A percentile compares a stretch with the other conserved stretches of the same genome.
Evolutionary conservation across 23 tunicate species (phyloP).

Genomic region (Oikopleura dioica): DNA sequence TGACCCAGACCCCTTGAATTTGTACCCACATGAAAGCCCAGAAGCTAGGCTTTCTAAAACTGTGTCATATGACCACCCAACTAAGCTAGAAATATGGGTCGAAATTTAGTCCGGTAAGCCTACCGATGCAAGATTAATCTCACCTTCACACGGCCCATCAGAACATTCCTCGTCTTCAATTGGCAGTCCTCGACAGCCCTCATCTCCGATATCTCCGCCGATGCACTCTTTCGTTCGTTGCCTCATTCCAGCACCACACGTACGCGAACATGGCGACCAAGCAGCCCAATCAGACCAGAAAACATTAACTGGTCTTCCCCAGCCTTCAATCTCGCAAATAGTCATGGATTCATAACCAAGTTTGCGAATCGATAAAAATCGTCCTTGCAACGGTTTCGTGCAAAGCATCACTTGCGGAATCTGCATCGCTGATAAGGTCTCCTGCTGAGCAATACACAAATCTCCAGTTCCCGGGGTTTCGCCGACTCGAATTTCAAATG

Average conservation of each 20-base stretch:
- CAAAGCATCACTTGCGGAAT: background rate
- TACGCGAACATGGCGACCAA: background rate
- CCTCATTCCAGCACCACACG: background rate
- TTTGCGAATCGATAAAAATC: background rate
- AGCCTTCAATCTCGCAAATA: background rate
- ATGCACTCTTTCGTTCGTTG: background rate
- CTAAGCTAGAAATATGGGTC: no score
- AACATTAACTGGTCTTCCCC: background rate
- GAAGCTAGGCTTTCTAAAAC: no score
- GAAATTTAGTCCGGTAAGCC: no score
- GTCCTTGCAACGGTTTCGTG: slow-evolving; percentile 1
- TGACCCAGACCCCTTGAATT: no score
- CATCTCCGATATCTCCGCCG: background rate
- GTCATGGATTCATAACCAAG: background rate
- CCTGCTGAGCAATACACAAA: background rate
- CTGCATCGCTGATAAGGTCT: background rate
- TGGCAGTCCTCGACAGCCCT: slow-evolving; percentile 1
- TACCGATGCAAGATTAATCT: background rate
- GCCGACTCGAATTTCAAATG: background rate
- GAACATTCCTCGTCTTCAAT: background rate
- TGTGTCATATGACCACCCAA: no score
- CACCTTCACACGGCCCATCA: background rate
- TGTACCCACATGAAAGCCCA: no score
- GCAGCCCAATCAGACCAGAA: background rate
- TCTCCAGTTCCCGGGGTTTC: background rate